These are phyloP conservation scores for Petrocephalus microphthalmus DNA, from an alignment of 2,113 vertebrate species.

Conservation along the genomic window DNA sequence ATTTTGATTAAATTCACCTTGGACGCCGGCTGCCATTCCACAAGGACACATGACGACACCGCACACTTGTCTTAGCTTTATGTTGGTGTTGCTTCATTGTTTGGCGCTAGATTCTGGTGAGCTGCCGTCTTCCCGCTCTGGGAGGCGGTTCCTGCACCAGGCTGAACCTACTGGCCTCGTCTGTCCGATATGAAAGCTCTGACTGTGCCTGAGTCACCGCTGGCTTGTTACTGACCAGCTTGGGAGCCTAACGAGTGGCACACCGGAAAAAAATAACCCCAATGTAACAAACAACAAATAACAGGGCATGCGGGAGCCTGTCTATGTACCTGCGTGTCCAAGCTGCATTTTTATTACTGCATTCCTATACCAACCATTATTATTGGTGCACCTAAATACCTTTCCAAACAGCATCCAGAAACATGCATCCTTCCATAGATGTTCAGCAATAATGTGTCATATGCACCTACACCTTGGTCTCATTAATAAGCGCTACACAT, in stretches of 20 bases:
- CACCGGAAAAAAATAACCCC: not conserved
- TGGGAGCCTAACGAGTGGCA: not conserved
- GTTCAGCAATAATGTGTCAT: not conserved
- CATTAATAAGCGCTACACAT: not conserved
- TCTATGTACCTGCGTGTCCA: not conserved
- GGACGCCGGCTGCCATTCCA: not conserved
- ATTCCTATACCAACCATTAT: not conserved
- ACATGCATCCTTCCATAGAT: not conserved
- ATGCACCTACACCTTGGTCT: not conserved
- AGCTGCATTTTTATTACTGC: not conserved
- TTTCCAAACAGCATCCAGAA: not conserved
- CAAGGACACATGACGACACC: not conserved
- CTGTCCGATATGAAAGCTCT: not conserved
- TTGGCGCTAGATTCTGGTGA: not conserved
- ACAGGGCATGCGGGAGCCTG: not conserved
- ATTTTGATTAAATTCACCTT: not conserved
- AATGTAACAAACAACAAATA: not conserved
- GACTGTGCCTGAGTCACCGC: not conserved
- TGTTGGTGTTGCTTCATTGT: not conserved
- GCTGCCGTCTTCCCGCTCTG: not conserved
- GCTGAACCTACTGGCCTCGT: not conserved
- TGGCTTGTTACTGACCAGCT: not conserved
- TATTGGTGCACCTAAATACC: not conserved
- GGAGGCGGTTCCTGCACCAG: not conserved
- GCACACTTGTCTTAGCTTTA: not conserved